A percentile compares a stretch with the other conserved stretches of the same genome.
These are phyloP conservation scores for Chymomyza costata DNA, from an alignment of 1,140 invertebrate species.

Conservation along the genomic window DNA sequence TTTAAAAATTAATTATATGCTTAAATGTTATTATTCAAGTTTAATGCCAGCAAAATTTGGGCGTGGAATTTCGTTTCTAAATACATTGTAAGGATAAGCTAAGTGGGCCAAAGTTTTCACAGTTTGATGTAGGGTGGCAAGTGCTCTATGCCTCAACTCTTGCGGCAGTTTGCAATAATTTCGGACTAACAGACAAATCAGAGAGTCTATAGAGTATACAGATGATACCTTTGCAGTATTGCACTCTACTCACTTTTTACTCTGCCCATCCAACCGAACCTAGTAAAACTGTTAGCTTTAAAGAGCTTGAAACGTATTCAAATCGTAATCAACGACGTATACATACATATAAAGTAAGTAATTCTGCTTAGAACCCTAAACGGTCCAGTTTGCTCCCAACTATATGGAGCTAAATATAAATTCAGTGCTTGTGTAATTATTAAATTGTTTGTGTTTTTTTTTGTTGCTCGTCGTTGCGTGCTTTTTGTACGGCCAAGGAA, in stretches of 20 bases:
- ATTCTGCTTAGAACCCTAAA: conserved; percentile 54
- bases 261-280: too few relatives aligned
- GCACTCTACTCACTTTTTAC: too few relatives aligned
- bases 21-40: too few relatives aligned
- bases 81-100: too few relatives aligned
- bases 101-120: too few relatives aligned
- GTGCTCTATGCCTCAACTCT: too few relatives aligned
- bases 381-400: conserved; percentile 50
- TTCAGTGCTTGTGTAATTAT: conserved; percentile 62
- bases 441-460: conserved; percentile 18
- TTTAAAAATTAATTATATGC: too few relatives aligned
- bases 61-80: conserved; percentile 7
- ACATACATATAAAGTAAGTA: conserved; percentile 49
- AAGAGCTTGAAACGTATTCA: conserved; percentile 20
- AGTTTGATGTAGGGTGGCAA: too few relatives aligned
- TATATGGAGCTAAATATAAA: conserved; percentile 60
- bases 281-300: too few relatives aligned
- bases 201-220: too few relatives aligned
- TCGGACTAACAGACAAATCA: background rate
- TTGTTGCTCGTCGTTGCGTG: conserved; percentile 41
- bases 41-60: background rate
- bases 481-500: conserved; percentile 37
- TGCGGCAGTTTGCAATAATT: too few relatives aligned
- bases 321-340: background rate
- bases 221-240: too few relatives aligned